phyloP scores from a whole-genome alignment of 2,113 vertebrate genomes.

The Aythya baeri region DNA sequence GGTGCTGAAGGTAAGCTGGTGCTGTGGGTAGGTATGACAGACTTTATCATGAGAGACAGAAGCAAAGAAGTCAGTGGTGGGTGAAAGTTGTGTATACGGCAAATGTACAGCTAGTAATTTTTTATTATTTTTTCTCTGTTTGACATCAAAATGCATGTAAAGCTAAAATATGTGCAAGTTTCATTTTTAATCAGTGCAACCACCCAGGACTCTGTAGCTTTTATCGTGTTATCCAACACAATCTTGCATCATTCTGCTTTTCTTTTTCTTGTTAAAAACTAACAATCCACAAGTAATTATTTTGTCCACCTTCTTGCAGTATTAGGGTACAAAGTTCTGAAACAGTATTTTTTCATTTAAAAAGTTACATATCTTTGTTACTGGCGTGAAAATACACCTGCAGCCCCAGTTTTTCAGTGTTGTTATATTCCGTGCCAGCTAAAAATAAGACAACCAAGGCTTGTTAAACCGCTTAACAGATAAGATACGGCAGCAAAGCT shows the following conservation, averaged over 20 bases:
- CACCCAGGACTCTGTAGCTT: background rate
- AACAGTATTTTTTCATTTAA: background rate
- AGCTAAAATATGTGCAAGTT: background rate
- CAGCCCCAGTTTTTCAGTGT: background rate
- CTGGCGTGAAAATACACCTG: background rate
- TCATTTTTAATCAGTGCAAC: background rate
- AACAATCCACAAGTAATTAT: background rate
- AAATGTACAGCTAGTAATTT: background rate
- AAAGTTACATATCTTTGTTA: background rate
- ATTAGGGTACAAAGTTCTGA: background rate
- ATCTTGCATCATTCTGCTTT: background rate
- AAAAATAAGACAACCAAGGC: conserved; percentile 65
- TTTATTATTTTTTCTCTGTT: background rate
- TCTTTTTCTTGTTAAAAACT: background rate
- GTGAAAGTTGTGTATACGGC: background rate
- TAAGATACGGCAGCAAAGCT: conserved; percentile 29
- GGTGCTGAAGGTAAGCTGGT: background rate
- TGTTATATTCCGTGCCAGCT: conserved; percentile 8
- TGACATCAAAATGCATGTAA: background rate
- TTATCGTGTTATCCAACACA: background rate
- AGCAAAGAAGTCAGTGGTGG: background rate
- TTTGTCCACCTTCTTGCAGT: background rate
- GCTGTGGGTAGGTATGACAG: background rate
- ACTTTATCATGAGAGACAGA: background rate
- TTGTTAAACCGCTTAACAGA: conserved; percentile 67